Conservation (phyloP, 1,140 invertebrate genomes). For the Branchinecta lynchi region DNA sequence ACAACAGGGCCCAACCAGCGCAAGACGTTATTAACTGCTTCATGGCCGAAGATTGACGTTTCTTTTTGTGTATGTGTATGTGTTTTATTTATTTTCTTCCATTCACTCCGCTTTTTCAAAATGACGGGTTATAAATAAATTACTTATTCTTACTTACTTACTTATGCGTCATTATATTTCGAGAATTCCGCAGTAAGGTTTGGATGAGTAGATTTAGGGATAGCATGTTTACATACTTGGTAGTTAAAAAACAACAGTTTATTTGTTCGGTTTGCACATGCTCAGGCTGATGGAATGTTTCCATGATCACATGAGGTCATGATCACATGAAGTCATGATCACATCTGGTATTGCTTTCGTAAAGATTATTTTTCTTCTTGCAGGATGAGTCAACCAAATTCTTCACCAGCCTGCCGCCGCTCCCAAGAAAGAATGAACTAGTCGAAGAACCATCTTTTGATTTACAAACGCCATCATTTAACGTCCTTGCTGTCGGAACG, state of each 20-base stretch:
- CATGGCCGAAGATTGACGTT: too few species aligned
- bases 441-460: conserved; percentile 44
- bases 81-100: too few species aligned
- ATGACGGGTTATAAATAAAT: too few species aligned
- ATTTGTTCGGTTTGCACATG: background rate
- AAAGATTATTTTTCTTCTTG: conserved; percentile 21
- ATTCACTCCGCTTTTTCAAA: too few species aligned
- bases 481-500: conserved; percentile 61
- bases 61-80: too few species aligned
- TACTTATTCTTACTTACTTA: too few species aligned
- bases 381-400: conserved; percentile 34
- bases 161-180: too few species aligned
- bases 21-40: too few species aligned
- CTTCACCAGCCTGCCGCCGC: conserved; percentile 40
- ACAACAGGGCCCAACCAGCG: too few species aligned
- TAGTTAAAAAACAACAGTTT: background rate
- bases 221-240: background rate
- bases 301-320: background rate
- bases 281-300: background rate
- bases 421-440: conserved; percentile 44
- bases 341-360: conserved; percentile 12
- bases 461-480: conserved; percentile 50
- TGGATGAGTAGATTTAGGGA: background rate
- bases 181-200: background rate
- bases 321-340: conserved; percentile 14